Base-by-base conservation (phyloP, 64 coral and sea anemone species). In the Montipora efflorescens region DNA sequence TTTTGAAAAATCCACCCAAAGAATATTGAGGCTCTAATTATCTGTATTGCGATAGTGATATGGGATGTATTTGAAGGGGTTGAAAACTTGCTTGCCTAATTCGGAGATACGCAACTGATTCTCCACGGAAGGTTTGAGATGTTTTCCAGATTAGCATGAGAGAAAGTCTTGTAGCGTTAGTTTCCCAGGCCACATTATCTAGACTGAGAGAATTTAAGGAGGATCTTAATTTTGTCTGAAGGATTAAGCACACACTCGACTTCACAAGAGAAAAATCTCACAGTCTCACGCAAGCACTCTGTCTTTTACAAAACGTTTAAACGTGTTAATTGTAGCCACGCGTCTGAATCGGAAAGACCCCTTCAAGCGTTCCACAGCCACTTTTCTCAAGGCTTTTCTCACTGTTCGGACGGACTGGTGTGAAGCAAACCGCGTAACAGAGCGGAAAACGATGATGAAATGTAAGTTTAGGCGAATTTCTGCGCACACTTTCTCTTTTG, bases 271-370 rank as follows among this genome's bases (percentile, higher is more conserved):
- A 5, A 68, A 50, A 70, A 47, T 22, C 62, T 7, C 6, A n/a
- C 5, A 50, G 18, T 5, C 81, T 84, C 82, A 86, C 66, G 82
- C 82, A 86, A 86, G 19, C 82, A 9, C 5, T 49, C n/a, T 59
- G 67, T 86, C 69, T 86, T 86, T 86, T 86, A 67, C 19, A 50
- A 72, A 86, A 68, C 82, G 43, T 86, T 86, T 72, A 86, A 86
- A 86, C 18, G 82, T 86, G 82, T 86, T 86, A 86, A 86, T 86
- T 86, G 82, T 44, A 47, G 82, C 62, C 82, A 86, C 82, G 82
- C 82, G 82, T 72, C 82, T 50, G 47, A 14, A 67, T 22, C 64
- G 82, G 82, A 86, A 86, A 70, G 14, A 48, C 43, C 45, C 47
- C 19, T 49, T 86, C 62, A 84, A 84, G 43, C 44, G 62, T 84